These are phyloP conservation scores for Hyposmocoma kahamanoa DNA, from an alignment of 1,140 invertebrate genomes.

Conservation along the genomic window DNA sequence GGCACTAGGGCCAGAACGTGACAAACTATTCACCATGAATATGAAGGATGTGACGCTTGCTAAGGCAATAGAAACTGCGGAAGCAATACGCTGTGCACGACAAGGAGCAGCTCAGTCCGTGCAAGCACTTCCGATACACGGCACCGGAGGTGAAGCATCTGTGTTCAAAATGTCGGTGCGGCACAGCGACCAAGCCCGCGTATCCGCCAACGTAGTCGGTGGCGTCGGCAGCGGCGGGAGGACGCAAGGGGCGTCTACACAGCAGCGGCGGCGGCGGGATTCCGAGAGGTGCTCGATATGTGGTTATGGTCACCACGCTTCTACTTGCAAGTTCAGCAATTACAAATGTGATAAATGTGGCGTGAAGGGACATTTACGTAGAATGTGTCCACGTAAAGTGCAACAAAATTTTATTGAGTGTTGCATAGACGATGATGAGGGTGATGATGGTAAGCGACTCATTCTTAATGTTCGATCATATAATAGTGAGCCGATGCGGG, in stretches of 20 bases:
- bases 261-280: background rate
- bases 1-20: conserved; percentile 18
- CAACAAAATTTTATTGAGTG: conserved; percentile 10
- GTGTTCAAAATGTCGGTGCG: conserved; percentile 4
- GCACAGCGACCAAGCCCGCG: conserved; percentile 4
- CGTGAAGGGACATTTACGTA: conserved; percentile 12
- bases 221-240: background rate
- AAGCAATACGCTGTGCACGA: background rate
- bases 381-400: conserved; percentile 19
- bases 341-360: conserved; percentile 30
- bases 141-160: background rate
- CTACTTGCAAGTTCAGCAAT: conserved; percentile 21
- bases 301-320: conserved; percentile 10
- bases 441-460: conserved; percentile 13
- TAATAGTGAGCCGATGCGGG: conserved; percentile 19
- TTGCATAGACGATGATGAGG: conserved; percentile 20
- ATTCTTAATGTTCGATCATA: conserved; percentile 16
- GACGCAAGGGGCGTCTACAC: background rate
- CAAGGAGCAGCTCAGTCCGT: background rate
- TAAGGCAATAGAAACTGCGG: conserved; percentile 9
- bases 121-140: background rate
- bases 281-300: background rate
- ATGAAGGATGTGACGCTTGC: conserved; percentile 6
- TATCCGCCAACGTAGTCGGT: background rate
- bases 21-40: conserved; percentile 13